Percentiles rank a stretch among this genome's conserved stretches.
Conservation (phyloP, 2,113 vertebrate genomes). For the Cavia porcellus region DNA sequence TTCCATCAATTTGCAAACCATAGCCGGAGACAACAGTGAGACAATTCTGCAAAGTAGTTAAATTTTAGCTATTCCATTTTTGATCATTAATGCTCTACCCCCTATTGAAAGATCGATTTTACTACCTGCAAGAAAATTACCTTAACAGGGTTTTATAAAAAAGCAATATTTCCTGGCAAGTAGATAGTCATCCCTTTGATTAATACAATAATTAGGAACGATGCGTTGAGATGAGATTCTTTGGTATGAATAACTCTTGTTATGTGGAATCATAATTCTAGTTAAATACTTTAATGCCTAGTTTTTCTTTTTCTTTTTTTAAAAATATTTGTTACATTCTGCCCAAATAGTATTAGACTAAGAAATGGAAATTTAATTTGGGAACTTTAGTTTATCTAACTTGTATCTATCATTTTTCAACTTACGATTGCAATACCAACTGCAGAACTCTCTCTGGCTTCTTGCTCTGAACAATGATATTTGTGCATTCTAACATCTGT, state of each 20-base stretch:
- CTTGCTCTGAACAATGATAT: neutral
- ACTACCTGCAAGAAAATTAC: conserved; percentile 60
- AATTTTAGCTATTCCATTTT: conserved; percentile 63
- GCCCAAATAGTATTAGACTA: neutral
- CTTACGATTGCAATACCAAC: neutral
- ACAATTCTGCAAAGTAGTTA: conserved; percentile 73
- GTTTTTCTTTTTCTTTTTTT: conserved; percentile 24
- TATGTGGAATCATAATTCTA: conserved; percentile 23
- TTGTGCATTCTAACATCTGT: neutral
- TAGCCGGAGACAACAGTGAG: conserved; percentile 35
- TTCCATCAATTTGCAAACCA: conserved; percentile 53
- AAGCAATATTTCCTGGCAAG: conserved; percentile 56
- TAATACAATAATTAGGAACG: conserved; percentile 55
- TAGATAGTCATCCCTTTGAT: conserved; percentile 38
- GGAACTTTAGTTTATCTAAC: neutral
- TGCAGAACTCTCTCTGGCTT: neutral
- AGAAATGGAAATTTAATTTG: conserved; percentile 6
- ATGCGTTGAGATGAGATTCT: conserved; percentile 19
- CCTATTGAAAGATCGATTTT: conserved; percentile 55
- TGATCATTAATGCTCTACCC: conserved; percentile 50
- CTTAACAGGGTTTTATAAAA: conserved; percentile 60
- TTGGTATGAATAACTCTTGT: conserved; percentile 19
- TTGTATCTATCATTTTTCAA: conserved; percentile 7
- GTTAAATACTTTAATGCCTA: conserved; percentile 6
- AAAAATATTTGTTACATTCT: conserved; percentile 35